Conservation (phyloP, 2,888 invertebrate genomes). For the Proisotoma minuta region DNA sequence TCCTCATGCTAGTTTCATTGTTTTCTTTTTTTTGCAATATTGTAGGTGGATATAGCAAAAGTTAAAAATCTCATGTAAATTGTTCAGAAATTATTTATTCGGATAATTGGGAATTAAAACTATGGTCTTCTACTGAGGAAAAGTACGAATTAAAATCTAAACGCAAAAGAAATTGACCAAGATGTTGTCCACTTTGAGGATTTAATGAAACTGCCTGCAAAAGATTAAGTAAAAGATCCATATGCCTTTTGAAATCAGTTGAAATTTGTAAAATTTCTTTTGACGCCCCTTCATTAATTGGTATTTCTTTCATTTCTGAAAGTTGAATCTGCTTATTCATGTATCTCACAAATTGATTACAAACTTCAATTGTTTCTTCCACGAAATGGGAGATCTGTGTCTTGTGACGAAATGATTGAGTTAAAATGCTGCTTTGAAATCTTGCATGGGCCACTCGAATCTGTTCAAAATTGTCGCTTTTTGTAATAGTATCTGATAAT, state of each 20-base stretch:
- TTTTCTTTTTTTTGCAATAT: too few relatives aligned
- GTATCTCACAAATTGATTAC: slow-evolving; percentile 34
- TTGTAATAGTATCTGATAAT: slow-evolving; percentile 33
- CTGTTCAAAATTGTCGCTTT: slow-evolving; percentile 46
- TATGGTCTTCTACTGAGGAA: slow-evolving; percentile 33
- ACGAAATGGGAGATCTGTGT: slow-evolving; percentile 38
- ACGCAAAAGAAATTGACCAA: slow-evolving; percentile 44
- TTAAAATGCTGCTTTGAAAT: slow-evolving; percentile 41
- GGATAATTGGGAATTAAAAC: too few relatives aligned
- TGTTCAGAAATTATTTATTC: too few relatives aligned
- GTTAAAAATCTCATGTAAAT: too few relatives aligned
- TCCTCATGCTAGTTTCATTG: too few relatives aligned
- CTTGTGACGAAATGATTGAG: slow-evolving; percentile 39
- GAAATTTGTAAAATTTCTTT: slow-evolving; percentile 37
- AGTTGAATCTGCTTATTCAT: slow-evolving; percentile 37
- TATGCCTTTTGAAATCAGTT: slow-evolving; percentile 36
- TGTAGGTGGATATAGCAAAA: too few relatives aligned
- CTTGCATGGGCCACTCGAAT: slow-evolving; percentile 39
- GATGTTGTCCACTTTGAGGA: slow-evolving; percentile 40
- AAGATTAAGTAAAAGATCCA: slow-evolving; percentile 43
- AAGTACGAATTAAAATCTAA: slow-evolving; percentile 47
- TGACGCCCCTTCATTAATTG: slow-evolving; percentile 43
- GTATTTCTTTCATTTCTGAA: slow-evolving; percentile 35
- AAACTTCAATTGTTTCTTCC: slow-evolving; percentile 40
- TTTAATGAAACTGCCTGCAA: slow-evolving; percentile 39